Evolutionary conservation across 2,888 invertebrate genomes (phyloP), one percentile per base, ranked within the genome.

Genomic region (Harmothoe impar): DNA sequence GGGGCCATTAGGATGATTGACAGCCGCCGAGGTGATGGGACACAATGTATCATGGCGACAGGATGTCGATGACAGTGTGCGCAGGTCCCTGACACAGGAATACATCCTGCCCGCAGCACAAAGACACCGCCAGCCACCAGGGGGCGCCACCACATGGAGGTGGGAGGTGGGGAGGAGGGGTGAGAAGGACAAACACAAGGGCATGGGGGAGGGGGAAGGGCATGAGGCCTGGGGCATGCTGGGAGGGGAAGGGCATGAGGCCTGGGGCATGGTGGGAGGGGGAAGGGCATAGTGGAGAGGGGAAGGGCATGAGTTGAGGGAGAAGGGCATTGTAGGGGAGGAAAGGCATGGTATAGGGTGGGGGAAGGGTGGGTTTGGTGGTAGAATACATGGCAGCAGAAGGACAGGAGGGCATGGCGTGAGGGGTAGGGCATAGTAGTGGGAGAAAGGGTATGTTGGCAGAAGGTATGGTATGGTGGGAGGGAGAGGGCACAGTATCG

Each of bases 41-140:
- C 86, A 86, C 86, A 54, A 86, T 86, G 86, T 86, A 86, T 86
- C 86, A 86, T 52, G 56, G 86, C 86, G 86, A 86, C 86, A 86
- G 86, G 86, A 86, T 86, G 86, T 86, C 86, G 86, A 86, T 86
- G 86, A 86, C 86, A 86, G 86, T 56, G 54, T 86, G 81, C 81
- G 33, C 81, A 81, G 81, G 81, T 81, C 81, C 81, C 33, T 35
- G 81, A 33, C 81, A 43, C 81, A 17, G 23, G 81, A 35, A 81
- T 81, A 81, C 81, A 72, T 72, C 31, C 72, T 72, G 62, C 62
- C 62, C 62, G n/a, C 72, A 29, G n/a, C 72, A 29, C 72, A 25
- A 29, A 29, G 72, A 72, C 31, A 72, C 72, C 72, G 62, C 62
- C 62, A n/a, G 7, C 62, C 78, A 29, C 78, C 25, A 78, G 78